Evolutionary conservation across 2,888 invertebrate species (phyloP).

Genomic region (Blastobasis adustella): DNA sequence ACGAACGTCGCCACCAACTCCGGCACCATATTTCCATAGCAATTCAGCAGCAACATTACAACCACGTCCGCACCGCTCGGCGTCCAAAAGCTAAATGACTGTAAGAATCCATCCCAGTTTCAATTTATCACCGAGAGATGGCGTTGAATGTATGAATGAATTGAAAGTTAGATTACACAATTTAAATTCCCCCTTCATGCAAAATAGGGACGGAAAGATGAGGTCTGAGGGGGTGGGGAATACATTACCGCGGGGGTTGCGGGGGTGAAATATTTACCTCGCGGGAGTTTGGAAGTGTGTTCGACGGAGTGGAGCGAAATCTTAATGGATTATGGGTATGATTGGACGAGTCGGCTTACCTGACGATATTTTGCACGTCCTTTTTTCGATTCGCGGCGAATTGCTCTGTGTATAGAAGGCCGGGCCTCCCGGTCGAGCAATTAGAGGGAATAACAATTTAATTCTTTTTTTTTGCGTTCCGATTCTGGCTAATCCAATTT

Average conservation of each 20-base stretch:
- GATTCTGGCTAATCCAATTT: constrained; percentile 23
- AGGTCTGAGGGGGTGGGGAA: constrained; percentile 58
- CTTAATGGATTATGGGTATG: constrained; percentile 72
- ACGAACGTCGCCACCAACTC: constrained; percentile 20
- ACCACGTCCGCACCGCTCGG: constrained; percentile 20
- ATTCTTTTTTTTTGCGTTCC: constrained; percentile 30
- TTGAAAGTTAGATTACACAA: constrained; percentile 76
- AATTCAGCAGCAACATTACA: constrained; percentile 24
- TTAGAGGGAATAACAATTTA: constrained; percentile 52
- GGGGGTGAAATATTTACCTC: constrained; percentile 70
- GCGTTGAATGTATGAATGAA: constrained; percentile 74
- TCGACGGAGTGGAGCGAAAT: constrained; percentile 62
- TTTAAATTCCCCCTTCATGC: constrained; percentile 75
- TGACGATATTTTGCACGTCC: constrained; percentile 46
- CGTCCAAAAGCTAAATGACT: constrained; percentile 51
- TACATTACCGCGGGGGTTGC: constrained; percentile 57
- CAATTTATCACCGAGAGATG: constrained; percentile 73
- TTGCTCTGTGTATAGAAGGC: constrained; percentile 42
- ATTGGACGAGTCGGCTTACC: constrained; percentile 63
- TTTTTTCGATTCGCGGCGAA: constrained; percentile 32
- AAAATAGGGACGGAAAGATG: constrained; percentile 72
- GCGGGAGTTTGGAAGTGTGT: constrained; percentile 66
- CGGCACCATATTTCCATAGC: constrained; percentile 34
- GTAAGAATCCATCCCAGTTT: constrained; percentile 63
- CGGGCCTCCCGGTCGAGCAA: constrained; percentile 35